Evolutionary conservation across 1,140 invertebrate species (phyloP).

Genomic region (Drosophila mayri): DNA sequence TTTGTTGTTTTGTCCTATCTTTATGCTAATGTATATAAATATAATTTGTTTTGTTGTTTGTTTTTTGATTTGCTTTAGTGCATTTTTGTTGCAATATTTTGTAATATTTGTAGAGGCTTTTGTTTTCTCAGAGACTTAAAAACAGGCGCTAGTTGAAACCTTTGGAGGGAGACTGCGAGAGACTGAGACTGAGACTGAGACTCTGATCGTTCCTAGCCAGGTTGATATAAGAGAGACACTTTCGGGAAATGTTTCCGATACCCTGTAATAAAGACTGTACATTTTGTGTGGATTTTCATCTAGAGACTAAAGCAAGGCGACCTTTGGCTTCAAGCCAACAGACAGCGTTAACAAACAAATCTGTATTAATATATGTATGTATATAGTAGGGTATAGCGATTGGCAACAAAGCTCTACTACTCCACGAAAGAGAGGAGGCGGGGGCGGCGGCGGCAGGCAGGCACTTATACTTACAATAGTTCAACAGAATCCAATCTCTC

Average conservation of each 20-base stretch:
- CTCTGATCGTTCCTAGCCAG: neutral
- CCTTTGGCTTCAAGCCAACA: slow-evolving; percentile 60
- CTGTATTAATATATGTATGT: slow-evolving; percentile 16
- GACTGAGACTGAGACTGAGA: slow-evolving; percentile 32
- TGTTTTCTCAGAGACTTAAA: slow-evolving; percentile 61
- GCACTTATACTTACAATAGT: slow-evolving; percentile 41
- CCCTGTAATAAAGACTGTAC: slow-evolving; percentile 61
- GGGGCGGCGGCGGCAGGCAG: slow-evolving; percentile 20
- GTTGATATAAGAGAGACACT: neutral
- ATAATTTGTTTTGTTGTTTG: slow-evolving; percentile 38
- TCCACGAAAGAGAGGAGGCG: slow-evolving; percentile 7
- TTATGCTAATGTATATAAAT: slow-evolving; percentile 50
- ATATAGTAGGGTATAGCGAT: neutral
- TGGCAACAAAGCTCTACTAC: slow-evolving; percentile 50
- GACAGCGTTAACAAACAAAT: slow-evolving; percentile 57
- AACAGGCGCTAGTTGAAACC: slow-evolving; percentile 80
- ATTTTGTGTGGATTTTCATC: slow-evolving; percentile 4
- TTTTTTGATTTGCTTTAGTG: slow-evolving; percentile 28
- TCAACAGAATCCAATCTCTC: slow-evolving; percentile 45
- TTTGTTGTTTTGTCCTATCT: slow-evolving; percentile 25
- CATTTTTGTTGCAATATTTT: slow-evolving; percentile 15
- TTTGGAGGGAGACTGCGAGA: slow-evolving; percentile 67
- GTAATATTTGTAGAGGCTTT: slow-evolving; percentile 26
- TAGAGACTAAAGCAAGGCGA: slow-evolving; percentile 18
- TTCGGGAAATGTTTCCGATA: slow-evolving; percentile 42